phyloP scores from a whole-genome alignment of 2,888 invertebrate genomes.

The Caenorhabditis wallacei region DNA sequence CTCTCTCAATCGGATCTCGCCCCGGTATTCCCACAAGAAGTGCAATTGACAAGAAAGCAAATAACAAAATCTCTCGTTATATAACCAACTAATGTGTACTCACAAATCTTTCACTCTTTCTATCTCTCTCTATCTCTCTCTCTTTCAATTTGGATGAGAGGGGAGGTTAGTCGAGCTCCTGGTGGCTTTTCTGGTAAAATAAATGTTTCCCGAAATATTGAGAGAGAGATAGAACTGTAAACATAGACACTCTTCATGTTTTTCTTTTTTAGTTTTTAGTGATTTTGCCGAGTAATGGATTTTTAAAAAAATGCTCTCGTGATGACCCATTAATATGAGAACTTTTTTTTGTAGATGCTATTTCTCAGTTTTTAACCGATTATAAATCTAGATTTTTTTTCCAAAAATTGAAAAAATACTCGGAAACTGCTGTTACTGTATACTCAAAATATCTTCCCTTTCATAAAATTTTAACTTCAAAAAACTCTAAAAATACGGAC shows the following conservation, averaged over 20 bases:
- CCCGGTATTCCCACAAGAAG: conserved; percentile 47
- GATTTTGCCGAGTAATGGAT: too few relatives aligned
- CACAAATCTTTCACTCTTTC: neutral
- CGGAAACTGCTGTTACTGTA: too few relatives aligned
- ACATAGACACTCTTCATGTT: conserved; percentile 18
- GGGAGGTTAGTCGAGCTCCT: neutral
- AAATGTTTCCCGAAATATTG: neutral
- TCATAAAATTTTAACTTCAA: too few relatives aligned
- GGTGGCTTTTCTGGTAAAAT: conserved; percentile 32
- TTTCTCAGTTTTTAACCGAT: too few relatives aligned
- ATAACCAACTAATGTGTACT: neutral
- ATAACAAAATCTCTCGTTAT: conserved; percentile 17
- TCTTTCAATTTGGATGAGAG: neutral
- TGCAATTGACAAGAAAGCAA: conserved; percentile 53
- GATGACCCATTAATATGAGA: too few relatives aligned
- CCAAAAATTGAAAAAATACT: too few relatives aligned
- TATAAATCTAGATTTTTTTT: too few relatives aligned
- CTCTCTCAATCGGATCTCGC: neutral
- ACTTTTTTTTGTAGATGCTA: too few relatives aligned
- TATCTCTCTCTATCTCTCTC: neutral
- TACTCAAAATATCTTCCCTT: too few relatives aligned
- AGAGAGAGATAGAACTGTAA: conserved; percentile 15
- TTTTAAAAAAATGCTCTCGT: too few relatives aligned
- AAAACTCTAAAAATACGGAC: too few relatives aligned
- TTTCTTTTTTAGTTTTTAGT: neutral